phyloP scores from a whole-genome alignment of 2,888 invertebrate genomes.

The Orthosia incerta region DNA sequence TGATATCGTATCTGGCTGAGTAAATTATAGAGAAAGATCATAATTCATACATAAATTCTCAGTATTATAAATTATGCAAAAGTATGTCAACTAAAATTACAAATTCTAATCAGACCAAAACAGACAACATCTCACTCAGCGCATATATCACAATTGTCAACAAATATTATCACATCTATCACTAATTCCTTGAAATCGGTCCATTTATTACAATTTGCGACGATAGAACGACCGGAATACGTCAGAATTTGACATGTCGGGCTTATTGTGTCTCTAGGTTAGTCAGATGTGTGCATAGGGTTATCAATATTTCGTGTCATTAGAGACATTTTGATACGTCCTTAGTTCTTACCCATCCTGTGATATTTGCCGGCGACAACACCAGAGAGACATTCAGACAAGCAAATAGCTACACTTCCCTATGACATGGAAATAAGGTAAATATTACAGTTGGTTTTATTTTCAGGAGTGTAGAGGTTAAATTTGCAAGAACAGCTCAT shows the following conservation, averaged over 20 bases:
- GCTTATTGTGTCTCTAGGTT: slow-evolving; percentile 72
- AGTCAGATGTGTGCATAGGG: slow-evolving; percentile 67
- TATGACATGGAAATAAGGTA: slow-evolving; percentile 15
- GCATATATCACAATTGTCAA: slow-evolving; percentile 57
- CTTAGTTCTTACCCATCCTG: slow-evolving; percentile 60
- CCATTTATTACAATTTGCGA: slow-evolving; percentile 66
- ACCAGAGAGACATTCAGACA: slow-evolving; percentile 14
- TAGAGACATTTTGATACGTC: slow-evolving; percentile 66
- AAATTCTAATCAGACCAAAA: slow-evolving; percentile 26
- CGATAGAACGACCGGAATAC: slow-evolving; percentile 59
- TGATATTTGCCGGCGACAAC: slow-evolving; percentile 69
- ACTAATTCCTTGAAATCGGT: slow-evolving; percentile 68
- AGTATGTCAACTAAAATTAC: slow-evolving; percentile 24
- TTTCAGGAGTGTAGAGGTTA: not conserved
- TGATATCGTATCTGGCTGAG: not conserved
- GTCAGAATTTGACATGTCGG: slow-evolving; percentile 67
- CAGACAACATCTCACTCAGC: slow-evolving; percentile 33
- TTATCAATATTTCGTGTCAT: slow-evolving; percentile 68
- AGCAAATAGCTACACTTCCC: not conserved
- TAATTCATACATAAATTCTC: not conserved
- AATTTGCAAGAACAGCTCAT: slow-evolving; percentile 55
- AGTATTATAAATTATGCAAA: not conserved
- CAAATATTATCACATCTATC: slow-evolving; percentile 66
- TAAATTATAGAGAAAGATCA: not conserved
- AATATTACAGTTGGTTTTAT: slow-evolving; percentile 14